These are phyloP conservation scores for Oppia nitens DNA, from an alignment of 1,140 invertebrate species.

Conservation along the genomic window DNA sequence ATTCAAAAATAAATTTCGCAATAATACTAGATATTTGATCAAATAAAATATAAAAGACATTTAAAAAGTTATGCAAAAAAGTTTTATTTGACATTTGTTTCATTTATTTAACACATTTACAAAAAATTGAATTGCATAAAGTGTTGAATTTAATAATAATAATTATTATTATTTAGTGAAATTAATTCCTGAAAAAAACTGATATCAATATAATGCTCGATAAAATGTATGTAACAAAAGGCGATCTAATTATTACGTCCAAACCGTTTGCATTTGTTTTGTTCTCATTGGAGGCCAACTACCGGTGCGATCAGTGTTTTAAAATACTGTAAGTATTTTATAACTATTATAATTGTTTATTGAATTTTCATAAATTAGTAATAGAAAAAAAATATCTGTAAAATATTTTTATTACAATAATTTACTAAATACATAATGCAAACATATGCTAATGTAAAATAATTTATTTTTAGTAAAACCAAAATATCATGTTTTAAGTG, in stretches of 20 bases:
- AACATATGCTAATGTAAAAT: not conserved
- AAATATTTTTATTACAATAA: not conserved
- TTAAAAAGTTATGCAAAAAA: too few relatives aligned
- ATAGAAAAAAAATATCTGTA: not conserved
- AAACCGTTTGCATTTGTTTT: constrained; percentile 13
- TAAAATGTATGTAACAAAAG: too few relatives aligned
- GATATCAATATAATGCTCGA: too few relatives aligned
- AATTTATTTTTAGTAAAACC: not conserved
- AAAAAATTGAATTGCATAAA: too few relatives aligned
- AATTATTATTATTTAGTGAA: too few relatives aligned
- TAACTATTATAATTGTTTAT: constrained; percentile 2
- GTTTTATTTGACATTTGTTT: too few relatives aligned
- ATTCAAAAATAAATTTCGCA: too few relatives aligned
- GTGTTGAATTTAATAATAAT: too few relatives aligned
- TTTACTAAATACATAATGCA: not conserved
- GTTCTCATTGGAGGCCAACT: not conserved
- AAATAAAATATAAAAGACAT: too few relatives aligned
- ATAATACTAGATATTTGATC: too few relatives aligned
- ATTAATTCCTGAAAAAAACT: too few relatives aligned
- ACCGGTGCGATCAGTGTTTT: constrained; percentile 11
- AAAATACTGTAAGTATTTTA: constrained; percentile 10
- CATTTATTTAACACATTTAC: too few relatives aligned
- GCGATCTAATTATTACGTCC: not conserved
- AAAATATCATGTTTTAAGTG: not conserved
- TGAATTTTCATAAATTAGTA: not conserved